Evolutionary conservation across 2,113 vertebrate species (phyloP).

Genomic region (Amazona vittata): DNA sequence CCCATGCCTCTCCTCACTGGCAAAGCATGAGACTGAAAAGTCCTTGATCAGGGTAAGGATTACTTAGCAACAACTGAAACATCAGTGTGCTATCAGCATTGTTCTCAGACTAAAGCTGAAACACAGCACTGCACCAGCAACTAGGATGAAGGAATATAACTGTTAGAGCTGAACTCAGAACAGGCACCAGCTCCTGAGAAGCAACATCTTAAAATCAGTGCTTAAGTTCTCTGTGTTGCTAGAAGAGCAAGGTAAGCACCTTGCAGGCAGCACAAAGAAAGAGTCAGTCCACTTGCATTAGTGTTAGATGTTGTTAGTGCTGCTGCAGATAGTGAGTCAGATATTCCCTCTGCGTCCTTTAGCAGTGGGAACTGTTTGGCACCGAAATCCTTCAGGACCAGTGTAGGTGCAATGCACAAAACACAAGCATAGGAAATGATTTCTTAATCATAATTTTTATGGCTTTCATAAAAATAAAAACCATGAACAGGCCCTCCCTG

Average conservation of each 20-base stretch:
- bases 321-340: not conserved
- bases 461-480: not conserved
- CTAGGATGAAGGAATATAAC: not conserved
- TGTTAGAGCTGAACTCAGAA: not conserved
- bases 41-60: not conserved
- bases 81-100: not conserved
- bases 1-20: not conserved
- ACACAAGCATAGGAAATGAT: rapidly evolving
- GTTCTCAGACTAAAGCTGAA: not conserved
- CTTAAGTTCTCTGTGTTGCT: not conserved
- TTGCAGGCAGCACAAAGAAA: not conserved
- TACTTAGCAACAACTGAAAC: not conserved
- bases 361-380: not conserved
- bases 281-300: not conserved
- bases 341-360: not conserved
- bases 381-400: not conserved
- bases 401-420: rapidly evolving
- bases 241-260: not conserved
- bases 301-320: not conserved
- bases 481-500: not conserved
- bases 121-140: not conserved
- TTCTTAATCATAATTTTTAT: not conserved
- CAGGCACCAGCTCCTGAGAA: not conserved
- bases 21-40: not conserved
- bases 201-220: not conserved